phyloP scores from a whole-genome alignment of 2,113 vertebrate species.

The Anoura caudifer region DNA sequence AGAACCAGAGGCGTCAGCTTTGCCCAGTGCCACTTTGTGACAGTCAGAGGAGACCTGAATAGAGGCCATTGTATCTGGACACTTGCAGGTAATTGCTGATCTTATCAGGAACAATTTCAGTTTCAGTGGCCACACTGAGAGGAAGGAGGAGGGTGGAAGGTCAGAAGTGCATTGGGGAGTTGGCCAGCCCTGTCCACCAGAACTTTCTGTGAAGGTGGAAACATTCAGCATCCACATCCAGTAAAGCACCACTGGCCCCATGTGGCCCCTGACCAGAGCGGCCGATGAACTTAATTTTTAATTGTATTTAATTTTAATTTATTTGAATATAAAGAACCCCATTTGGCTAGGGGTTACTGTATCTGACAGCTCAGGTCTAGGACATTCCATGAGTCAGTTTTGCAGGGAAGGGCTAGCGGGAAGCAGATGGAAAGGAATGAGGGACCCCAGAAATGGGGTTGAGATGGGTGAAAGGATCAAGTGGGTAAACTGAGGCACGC shows the following conservation, averaged over 20 bases:
- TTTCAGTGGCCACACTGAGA: not conserved
- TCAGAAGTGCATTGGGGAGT: not conserved
- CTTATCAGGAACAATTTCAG: not conserved
- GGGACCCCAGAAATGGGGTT: not conserved
- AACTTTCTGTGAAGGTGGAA: not conserved
- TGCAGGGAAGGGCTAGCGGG: not conserved
- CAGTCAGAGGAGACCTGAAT: not conserved
- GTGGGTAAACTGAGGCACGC: not conserved
- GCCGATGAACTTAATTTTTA: not conserved
- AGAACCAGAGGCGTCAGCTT: not conserved
- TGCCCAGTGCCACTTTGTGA: not conserved
- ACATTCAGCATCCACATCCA: not conserved
- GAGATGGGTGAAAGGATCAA: not conserved
- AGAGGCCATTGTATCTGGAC: not conserved
- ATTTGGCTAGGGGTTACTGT: not conserved
- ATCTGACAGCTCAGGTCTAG: not conserved
- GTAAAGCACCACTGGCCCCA: not conserved
- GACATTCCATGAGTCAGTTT: not conserved
- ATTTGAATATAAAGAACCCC: not conserved
- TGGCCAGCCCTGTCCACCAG: not conserved
- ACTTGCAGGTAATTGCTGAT: not conserved
- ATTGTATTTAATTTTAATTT: not conserved
- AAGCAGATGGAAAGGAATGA: not conserved
- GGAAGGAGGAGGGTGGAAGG: not conserved
- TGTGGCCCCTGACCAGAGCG: fast-evolving